A percentile compares a stretch with the other conserved stretches of the same genome.
Conservation (phyloP, 2,888 invertebrate species). For the Thymelicus acteon region DNA sequence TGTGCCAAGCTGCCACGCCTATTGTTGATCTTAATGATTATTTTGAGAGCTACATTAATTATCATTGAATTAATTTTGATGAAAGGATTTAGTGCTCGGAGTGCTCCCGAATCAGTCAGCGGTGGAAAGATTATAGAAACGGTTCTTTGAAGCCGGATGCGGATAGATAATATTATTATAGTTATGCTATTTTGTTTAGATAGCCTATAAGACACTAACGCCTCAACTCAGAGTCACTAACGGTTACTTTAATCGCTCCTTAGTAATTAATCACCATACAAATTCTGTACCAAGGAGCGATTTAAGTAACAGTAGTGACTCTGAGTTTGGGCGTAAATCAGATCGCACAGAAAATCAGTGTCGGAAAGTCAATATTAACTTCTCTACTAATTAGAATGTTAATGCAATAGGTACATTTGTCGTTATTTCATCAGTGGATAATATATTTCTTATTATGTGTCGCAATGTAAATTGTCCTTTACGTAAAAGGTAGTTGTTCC, state of each 20-base stretch:
- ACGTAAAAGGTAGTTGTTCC: background rate
- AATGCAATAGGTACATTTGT: too few relatives aligned
- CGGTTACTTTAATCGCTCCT: too few relatives aligned
- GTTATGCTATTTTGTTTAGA: background rate
- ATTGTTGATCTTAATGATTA: constrained; percentile 27
- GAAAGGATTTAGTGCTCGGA: constrained; percentile 30
- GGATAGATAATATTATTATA: background rate
- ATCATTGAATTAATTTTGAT: constrained; percentile 29
- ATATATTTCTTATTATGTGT: background rate
- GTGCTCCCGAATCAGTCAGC: constrained; percentile 9
- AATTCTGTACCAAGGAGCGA: too few relatives aligned
- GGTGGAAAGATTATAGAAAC: background rate
- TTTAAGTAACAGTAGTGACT: too few relatives aligned
- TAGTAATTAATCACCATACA: too few relatives aligned
- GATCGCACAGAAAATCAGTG: too few relatives aligned
- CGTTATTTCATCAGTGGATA: too few relatives aligned
- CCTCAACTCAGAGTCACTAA: too few relatives aligned
- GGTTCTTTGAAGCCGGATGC: constrained; percentile 18
- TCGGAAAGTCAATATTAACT: too few relatives aligned
- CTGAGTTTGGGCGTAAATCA: too few relatives aligned
- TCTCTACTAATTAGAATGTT: too few relatives aligned
- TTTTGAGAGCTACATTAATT: constrained; percentile 25
- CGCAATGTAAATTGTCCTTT: background rate
- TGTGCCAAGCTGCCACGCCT: constrained; percentile 28
- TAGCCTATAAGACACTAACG: too few relatives aligned